Evolutionary conservation across 2,888 invertebrate genomes (phyloP), one percentile per base, ranked within the genome.

Genomic region (Graphium colonna): DNA sequence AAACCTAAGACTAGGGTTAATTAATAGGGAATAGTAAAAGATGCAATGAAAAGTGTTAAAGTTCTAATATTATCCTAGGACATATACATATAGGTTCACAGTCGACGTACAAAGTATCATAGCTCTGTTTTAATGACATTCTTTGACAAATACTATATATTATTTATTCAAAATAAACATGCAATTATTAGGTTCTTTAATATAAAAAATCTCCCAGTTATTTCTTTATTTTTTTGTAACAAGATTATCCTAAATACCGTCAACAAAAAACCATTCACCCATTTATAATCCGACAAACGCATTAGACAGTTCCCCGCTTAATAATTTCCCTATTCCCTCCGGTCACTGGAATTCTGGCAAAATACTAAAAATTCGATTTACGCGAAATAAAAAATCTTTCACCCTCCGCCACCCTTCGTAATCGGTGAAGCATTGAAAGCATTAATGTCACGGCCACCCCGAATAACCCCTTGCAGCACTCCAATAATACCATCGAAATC

Each of bases 361-460:
- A 77, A 84, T 76, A 73, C 75, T 79, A 78, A 78, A 79, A 85
- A 86, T 75, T 80, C 73, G 74, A 83, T 86, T 87, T 82, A 78
- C 78, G 74, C n/a, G 70, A 80, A 82, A 82, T 79, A 82, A 81
- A 71, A 57, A 52, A 53, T 64, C 62, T 67, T 64, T 69, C 68
- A 73, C 26, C 69, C 41, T 31, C 17, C 36, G 26, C 62, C 68
- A 72, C 78, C 80, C 76, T 72, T 69, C 61, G 62, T 61, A 75
- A 67, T 65, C 75, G 62, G 67, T 71, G 70, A 65, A 74, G 79
- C 79, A 82, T 74, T 69, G 73, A 75, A 74, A 69, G 69, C 74
- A 78, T 80, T 82, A 81, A 72, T 69, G 74, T 76, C 77, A 73
- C 68, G 68, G 70, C 64, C 67, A 71, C 43, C 42, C 43, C 16